These are phyloP conservation scores for Cataglyphis livida DNA, from an alignment of 2,888 invertebrate genomes.

Conservation along the genomic window DNA sequence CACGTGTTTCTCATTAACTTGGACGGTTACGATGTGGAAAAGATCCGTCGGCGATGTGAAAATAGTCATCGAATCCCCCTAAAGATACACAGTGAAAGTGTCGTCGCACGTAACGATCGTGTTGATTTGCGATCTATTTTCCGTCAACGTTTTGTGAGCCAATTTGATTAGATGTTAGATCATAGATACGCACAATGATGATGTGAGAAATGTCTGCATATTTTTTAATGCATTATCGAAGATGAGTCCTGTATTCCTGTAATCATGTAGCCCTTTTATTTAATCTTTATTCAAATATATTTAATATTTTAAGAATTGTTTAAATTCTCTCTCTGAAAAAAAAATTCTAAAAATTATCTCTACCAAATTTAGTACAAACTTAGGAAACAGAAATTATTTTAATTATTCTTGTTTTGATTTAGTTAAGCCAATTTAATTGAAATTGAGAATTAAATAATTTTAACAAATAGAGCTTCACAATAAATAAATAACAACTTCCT, in stretches of 20 bases:
- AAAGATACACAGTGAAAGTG: conserved; percentile 21
- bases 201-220: neutral
- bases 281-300: neutral
- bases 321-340: neutral
- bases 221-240: neutral
- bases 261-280: neutral
- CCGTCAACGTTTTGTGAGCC: neutral
- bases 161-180: conserved; percentile 3
- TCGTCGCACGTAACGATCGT: conserved; percentile 10
- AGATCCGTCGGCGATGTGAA: conserved; percentile 39
- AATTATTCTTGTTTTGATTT: neutral
- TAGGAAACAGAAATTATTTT: neutral
- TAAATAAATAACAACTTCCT: neutral
- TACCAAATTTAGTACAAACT: neutral
- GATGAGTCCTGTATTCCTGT: neutral
- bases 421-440: neutral
- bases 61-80: conserved; percentile 29
- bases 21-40: conserved; percentile 62
- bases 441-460: conserved; percentile 26
- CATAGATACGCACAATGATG: neutral
- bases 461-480: neutral
- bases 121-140: conserved; percentile 8
- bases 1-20: conserved; percentile 70
- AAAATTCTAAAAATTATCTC: neutral
- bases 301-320: neutral